Evolutionary conservation across 92 coral and sea anemone species (phyloP), one percentile per base, ranked within the genome.

Genomic region (Zoanthus sansibaricus): DNA sequence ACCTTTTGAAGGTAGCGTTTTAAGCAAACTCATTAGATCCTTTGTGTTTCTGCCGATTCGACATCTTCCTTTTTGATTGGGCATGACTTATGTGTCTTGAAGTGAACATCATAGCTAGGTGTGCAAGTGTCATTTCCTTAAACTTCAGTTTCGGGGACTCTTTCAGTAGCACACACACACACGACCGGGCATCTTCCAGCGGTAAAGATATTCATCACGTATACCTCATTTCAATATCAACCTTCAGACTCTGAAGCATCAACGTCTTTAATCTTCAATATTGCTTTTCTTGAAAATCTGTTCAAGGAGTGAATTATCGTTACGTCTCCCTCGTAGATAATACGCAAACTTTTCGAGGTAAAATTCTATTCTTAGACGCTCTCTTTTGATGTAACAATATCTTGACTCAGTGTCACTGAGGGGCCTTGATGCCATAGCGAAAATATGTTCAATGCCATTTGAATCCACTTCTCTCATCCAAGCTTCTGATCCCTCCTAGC

Each of bases 341-440:
- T 68, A 68, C 14, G 20, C 42, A 68, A 68, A 56, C 62, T 56
- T 66, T 32, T 56, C 62, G 14, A 56, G 62, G 62, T 3, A 10
- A 56, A 56, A 56, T 56, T 12, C 62, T 56, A 5, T 5, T 5
- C 0, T 15, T 14, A 56, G 62, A 11, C 62, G 12, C 12, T 70
- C 48, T 17, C 84, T 71, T 76, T 86, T 88, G 18, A 76, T 92
- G 83, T 86, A 46, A 12, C 87, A 76, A 78, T 84, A 88, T 62
- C 92, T 66, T 16, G 78, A 59, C 73, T 92, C 92, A 0, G 88
- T 44, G 49, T 79, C 86, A 3, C 79, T 48, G 74, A 89, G 94
- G 21, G 88, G 52, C 58, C 94, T 62, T 55, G 90, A 86, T 15
- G 87, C 84, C 88, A 75, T 68, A 32, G 95, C 89, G 70, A 92